Percentiles rank a stretch among this genome's conserved stretches.
These are phyloP conservation scores for Myrmophylax atrothorax DNA, from an alignment of 2,113 vertebrate genomes.

Conservation along the genomic window DNA sequence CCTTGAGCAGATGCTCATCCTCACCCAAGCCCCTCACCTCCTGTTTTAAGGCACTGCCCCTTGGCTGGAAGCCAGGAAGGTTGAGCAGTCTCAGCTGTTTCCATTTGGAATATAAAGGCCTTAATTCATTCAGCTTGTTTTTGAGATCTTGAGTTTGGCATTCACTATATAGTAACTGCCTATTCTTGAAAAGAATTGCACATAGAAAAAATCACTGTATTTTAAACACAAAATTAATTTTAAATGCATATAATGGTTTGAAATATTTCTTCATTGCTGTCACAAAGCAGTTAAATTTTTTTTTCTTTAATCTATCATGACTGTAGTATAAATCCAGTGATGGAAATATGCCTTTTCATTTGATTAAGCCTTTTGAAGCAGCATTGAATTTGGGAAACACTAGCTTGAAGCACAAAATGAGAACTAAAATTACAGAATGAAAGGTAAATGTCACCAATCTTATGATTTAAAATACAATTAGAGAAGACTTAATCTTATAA, in stretches of 20 bases:
- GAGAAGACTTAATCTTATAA: not conserved
- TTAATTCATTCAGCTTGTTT: not conserved
- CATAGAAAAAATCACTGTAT: not conserved
- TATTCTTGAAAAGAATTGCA: not conserved
- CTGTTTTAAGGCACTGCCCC: not conserved
- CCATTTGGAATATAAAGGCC: not conserved
- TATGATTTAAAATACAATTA: slow-evolving; percentile 44
- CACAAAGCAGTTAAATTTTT: not conserved
- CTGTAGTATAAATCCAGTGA: not conserved
- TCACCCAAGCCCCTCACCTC: not conserved
- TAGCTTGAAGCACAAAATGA: slow-evolving; percentile 10
- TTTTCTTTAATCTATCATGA: not conserved
- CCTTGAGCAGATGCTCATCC: too few species aligned
- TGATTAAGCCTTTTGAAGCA: slow-evolving; percentile 44
- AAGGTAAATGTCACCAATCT: slow-evolving; percentile 30
- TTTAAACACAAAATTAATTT: not conserved
- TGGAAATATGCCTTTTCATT: slow-evolving; percentile 14
- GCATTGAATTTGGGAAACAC: not conserved
- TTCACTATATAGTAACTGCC: not conserved
- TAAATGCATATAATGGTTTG: not conserved
- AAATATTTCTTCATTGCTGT: slow-evolving; percentile 36
- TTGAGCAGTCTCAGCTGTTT: not conserved
- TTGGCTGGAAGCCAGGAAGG: not conserved
- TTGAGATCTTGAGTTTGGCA: not conserved
- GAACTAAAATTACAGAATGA: not conserved